Evolutionary conservation across 2,797 vertebrate species (phyloP), one percentile per base, ranked within the genome.

Genomic region (Corythornis leucogaster): DNA sequence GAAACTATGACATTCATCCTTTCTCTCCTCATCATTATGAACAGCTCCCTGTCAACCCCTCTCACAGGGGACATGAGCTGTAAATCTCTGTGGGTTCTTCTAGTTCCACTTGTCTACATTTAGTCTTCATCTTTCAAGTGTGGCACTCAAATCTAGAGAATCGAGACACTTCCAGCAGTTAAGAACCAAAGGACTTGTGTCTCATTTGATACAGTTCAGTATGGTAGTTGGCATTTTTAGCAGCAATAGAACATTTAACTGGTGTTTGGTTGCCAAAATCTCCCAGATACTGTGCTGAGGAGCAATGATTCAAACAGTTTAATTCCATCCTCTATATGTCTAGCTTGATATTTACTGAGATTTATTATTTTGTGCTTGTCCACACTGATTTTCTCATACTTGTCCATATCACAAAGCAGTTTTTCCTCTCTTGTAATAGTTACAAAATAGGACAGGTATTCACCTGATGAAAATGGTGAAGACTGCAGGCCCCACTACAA

Each of bases 331-430:
- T 61, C 21, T 75, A 2, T 22, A 28, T 3, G 14, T 57, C 71
- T 73, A 28, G 22, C 21, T 55, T 84, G 35, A 40, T 53, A 90
- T 93, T 88, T 84, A 26, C 35, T 45, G 19, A 38, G 11, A 7
- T 21, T 66, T 81, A 40, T 69, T 90, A 54, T 86, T 92, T 94
- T 76, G 15, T 9, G 19, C 63, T 79, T 79, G 43, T 73, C 78
- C 33, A 62, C 11, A 25, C 3, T 57, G 58, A 43, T 73, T 84
- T 73, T 81, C 33, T 81, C 18, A 10, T 28, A 16, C 33, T 71
- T 57, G 25, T 31, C 78, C 35, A 21, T 40, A 30, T 59, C 40
- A 61, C 59, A 84, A 35, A 75, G 33, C n/a, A 25, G 31, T 40
- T 69, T 81, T 76, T 43, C 43, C 45, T 5, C 26, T 67, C 24